Evolutionary conservation across 2,797 vertebrate genomes (phyloP).

Genomic region (Helicolenus hilgendorfi): DNA sequence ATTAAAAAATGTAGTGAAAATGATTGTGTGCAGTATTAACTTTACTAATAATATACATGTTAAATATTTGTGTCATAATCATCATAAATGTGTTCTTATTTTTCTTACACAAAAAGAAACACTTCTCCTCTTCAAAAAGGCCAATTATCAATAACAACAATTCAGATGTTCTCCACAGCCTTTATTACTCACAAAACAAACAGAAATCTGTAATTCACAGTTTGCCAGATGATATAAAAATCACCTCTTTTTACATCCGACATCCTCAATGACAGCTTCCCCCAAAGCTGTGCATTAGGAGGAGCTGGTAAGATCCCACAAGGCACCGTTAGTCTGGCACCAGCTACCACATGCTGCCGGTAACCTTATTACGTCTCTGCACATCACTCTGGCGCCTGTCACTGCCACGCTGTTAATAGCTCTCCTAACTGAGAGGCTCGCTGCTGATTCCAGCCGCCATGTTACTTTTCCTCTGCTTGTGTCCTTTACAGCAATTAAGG

Average conservation of each 20-base stretch:
- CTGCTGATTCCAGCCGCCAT: slow-evolving; percentile 61
- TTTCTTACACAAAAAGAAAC: background rate
- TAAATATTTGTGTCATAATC: background rate
- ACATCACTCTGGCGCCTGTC: slow-evolving; percentile 81
- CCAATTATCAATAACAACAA: background rate
- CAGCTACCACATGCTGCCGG: slow-evolving; percentile 73
- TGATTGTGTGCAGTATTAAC: slow-evolving; percentile 25
- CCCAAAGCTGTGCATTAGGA: slow-evolving; percentile 52
- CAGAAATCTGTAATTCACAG: slow-evolving; percentile 7
- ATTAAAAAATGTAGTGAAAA: slow-evolving; percentile 83
- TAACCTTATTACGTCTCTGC: slow-evolving; percentile 86
- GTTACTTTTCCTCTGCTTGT: slow-evolving; percentile 47
- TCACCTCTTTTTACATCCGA: slow-evolving; percentile 15
- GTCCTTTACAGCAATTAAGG: slow-evolving; percentile 40
- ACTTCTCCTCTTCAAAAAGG: background rate
- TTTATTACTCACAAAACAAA: background rate
- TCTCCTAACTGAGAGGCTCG: slow-evolving; percentile 60
- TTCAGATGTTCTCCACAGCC: background rate
- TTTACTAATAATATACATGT: background rate
- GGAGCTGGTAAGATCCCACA: slow-evolving; percentile 66
- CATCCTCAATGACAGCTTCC: slow-evolving; percentile 66
- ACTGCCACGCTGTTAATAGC: slow-evolving; percentile 75
- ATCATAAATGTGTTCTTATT: background rate
- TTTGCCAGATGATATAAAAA: slow-evolving; percentile 40
- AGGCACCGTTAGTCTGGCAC: slow-evolving; percentile 71